Conservation (phyloP, 37 sponge, comb jelly and placozoan genomes). For the Halichondria panicea region DNA sequence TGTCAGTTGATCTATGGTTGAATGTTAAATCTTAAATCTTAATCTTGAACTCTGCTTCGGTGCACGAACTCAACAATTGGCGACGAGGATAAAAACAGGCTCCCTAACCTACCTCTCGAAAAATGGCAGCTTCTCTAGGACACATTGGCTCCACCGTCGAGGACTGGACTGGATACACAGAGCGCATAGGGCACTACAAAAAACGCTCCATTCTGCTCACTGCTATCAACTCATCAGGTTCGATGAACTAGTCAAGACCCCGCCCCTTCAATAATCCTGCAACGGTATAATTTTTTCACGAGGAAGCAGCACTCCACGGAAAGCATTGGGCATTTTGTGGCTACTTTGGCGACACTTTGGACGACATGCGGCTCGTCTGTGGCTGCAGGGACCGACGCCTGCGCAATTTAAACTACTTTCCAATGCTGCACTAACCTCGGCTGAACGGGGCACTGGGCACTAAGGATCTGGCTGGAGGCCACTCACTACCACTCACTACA, state of each 20-base stretch:
- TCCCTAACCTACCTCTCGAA: no score
- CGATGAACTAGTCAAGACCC: slow-evolving; percentile 10
- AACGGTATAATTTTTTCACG: slow-evolving; percentile 12
- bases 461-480: background rate
- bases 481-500: no score
- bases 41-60: no score
- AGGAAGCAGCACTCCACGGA: background rate
- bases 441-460: background rate
- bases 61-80: no score
- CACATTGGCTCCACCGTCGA: background rate
- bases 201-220: background rate
- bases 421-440: background rate
- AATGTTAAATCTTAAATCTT: no score
- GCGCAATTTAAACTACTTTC: background rate
- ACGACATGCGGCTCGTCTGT: slow-evolving; percentile 21
- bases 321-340: slow-evolving; percentile 9
- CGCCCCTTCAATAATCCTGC: slow-evolving; percentile 3
- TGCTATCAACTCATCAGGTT: slow-evolving; percentile 4
- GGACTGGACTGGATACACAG: background rate
- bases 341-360: slow-evolving; percentile 8
- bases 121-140: background rate
- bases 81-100: no score
- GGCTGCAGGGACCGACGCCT: slow-evolving; percentile 2
- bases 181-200: background rate
- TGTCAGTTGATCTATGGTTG: no score